A percentile compares a stretch with the other conserved stretches of the same genome.
Conservation (phyloP, 1,140 invertebrate genomes). For the Brachionus manjavacas region DNA sequence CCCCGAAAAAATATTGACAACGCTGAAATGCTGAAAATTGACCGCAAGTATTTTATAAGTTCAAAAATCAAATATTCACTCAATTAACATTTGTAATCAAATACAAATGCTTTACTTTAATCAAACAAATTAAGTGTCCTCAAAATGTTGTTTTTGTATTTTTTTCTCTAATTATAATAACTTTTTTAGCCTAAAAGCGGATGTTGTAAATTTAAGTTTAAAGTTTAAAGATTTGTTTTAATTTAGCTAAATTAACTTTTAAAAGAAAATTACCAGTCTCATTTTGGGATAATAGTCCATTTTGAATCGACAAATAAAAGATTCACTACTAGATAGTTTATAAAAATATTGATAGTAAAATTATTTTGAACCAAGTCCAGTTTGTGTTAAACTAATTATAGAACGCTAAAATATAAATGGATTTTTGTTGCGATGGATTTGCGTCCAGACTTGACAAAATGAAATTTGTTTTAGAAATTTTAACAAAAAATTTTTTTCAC, state of each 20-base stretch:
- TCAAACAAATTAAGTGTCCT: neutral
- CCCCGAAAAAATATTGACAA: neutral
- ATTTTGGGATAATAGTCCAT: neutral
- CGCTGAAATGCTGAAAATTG: neutral
- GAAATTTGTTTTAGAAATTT: neutral
- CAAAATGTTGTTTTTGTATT: neutral
- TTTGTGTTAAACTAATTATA: neutral
- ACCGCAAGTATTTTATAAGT: neutral
- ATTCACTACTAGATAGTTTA: neutral
- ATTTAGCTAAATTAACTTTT: neutral
- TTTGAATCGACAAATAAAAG: neutral
- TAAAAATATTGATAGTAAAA: neutral
- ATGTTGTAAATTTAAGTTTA: neutral
- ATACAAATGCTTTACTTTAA: conserved; percentile 1
- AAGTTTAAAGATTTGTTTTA: neutral
- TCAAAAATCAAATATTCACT: neutral
- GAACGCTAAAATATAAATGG: neutral
- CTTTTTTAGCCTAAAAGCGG: neutral
- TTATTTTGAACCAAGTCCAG: neutral
- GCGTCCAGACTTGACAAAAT: neutral
- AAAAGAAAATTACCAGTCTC: neutral
- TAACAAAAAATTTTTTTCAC: neutral
- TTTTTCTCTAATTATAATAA: neutral
- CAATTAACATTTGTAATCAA: conserved; percentile 5
- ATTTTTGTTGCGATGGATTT: neutral